These are phyloP conservation scores for Mustela erminea DNA, from an alignment of 2,797 vertebrate genomes.

Conservation along the genomic window DNA sequence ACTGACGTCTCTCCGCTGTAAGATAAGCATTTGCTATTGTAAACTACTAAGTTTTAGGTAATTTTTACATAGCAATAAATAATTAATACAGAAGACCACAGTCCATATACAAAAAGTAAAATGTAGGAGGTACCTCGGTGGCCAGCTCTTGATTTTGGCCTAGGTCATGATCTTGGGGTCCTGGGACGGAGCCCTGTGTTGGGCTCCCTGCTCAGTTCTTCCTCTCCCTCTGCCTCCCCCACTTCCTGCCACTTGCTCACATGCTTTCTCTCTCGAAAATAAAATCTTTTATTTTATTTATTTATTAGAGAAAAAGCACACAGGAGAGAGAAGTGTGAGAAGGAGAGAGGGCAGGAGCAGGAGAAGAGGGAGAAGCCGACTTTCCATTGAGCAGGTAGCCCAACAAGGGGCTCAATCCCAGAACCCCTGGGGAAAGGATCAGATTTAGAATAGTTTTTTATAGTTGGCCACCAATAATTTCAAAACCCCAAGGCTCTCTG, in stretches of 20 bases:
- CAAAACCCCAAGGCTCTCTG: slow-evolving; percentile 6
- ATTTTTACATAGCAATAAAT: neutral
- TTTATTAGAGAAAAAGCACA: neutral
- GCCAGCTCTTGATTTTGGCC: neutral
- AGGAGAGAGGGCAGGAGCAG: neutral
- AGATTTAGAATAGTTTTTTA: neutral
- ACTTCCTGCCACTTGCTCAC: neutral
- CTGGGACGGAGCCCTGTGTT: neutral
- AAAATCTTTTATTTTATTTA: neutral
- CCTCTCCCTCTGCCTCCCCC: neutral
- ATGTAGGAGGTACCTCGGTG: neutral
- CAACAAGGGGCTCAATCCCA: neutral
- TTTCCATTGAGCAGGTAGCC: neutral
- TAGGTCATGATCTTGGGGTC: neutral
- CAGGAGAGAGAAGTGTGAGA: neutral
- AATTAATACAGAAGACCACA: neutral
- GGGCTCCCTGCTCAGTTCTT: neutral
- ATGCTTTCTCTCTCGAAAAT: neutral
- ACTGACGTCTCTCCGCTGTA: neutral
- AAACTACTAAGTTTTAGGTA: neutral
- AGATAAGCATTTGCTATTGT: neutral
- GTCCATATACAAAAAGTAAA: neutral
- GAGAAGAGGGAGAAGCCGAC: neutral
- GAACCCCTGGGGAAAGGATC: neutral
- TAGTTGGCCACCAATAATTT: slow-evolving; percentile 7